Evolutionary conservation across 1,140 invertebrate genomes (phyloP).

Genomic region (Bombus superbus): DNA sequence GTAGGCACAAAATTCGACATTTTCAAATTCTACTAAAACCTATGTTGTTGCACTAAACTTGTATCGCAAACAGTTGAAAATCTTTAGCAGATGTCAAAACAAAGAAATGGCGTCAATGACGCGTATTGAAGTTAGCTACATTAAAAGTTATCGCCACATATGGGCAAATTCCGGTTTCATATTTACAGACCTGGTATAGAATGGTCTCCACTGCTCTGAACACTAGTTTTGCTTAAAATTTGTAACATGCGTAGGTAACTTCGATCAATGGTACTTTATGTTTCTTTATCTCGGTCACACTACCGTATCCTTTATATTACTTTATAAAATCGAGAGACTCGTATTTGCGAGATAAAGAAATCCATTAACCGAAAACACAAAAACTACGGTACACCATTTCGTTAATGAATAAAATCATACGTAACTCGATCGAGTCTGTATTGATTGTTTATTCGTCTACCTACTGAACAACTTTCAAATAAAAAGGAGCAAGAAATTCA

Average conservation of each 20-base stretch:
- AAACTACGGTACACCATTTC: slow-evolving; percentile 63
- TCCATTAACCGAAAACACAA: slow-evolving; percentile 36
- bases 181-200: no score
- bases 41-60: no score
- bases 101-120: no score
- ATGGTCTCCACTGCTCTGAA: slow-evolving; percentile 59
- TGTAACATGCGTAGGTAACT: slow-evolving; percentile 64
- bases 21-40: no score
- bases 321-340: not conserved
- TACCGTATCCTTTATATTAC: not conserved
- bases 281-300: slow-evolving; percentile 42
- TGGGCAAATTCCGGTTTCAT: no score
- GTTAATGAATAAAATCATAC: slow-evolving; percentile 47
- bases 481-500: not conserved
- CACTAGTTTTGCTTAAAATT: slow-evolving; percentile 68
- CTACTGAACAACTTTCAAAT: not conserved
- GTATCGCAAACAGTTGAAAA: no score
- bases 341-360: slow-evolving; percentile 36
- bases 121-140: no score
- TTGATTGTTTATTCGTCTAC: not conserved
- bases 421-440: not conserved
- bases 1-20: no score
- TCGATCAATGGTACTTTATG: slow-evolving; percentile 32
- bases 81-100: no score
- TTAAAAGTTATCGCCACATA: no score